Conservation (phyloP, 2,888 invertebrate species). For the Tipula lateralis region DNA sequence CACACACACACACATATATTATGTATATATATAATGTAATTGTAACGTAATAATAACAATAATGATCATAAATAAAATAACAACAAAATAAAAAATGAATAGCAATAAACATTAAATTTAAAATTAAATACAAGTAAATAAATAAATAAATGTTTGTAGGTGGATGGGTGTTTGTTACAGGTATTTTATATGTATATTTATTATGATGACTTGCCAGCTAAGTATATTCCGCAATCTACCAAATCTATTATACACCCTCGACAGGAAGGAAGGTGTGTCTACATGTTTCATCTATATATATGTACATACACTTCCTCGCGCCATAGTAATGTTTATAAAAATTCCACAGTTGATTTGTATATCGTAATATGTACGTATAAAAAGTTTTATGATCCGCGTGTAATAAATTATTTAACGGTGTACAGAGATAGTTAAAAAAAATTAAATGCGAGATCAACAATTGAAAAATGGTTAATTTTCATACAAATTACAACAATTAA, state of each 20-base stretch:
- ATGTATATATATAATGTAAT: not conserved
- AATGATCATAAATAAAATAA: not conserved
- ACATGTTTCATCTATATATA: not conserved
- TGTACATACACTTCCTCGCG: not conserved
- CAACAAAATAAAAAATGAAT: not conserved
- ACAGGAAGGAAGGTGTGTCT: not conserved
- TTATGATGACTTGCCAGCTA: not conserved
- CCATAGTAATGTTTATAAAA: not conserved
- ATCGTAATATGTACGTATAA: not conserved
- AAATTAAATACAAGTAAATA: not conserved
- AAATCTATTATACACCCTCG: not conserved
- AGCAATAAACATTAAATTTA: slow-evolving; percentile 19
- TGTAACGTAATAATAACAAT: not conserved
- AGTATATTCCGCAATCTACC: not conserved
- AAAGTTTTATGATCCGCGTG: not conserved
- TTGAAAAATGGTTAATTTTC: not conserved
- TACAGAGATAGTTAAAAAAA: too few species aligned
- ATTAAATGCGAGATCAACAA: not conserved
- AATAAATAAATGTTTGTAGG: not conserved
- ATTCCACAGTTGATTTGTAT: not conserved
- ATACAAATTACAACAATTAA: not conserved
- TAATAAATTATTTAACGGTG: not conserved
- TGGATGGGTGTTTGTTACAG: not conserved
- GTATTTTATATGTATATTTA: not conserved
- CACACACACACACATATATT: not conserved